These are phyloP conservation scores for Athene noctua DNA, from an alignment of 2,113 vertebrate genomes.

Conservation along the genomic window DNA sequence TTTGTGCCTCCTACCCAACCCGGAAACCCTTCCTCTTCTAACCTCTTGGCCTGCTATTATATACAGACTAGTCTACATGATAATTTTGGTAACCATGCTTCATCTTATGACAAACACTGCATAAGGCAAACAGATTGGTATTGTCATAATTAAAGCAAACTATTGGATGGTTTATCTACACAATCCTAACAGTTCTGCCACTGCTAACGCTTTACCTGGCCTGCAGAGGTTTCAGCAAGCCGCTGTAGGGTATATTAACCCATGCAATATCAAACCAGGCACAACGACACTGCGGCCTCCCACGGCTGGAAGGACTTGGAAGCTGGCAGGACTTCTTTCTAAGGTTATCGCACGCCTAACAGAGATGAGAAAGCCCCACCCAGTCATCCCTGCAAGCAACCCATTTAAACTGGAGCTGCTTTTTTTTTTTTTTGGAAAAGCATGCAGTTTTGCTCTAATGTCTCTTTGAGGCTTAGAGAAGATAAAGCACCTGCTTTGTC, in stretches of 20 bases:
- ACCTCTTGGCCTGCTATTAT: slow-evolving; percentile 53
- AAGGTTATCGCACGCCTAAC: not conserved
- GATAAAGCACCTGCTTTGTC: not conserved
- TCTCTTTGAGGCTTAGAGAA: not conserved
- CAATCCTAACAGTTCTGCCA: slow-evolving; percentile 2
- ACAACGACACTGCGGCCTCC: rapidly evolving
- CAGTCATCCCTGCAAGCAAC: not conserved
- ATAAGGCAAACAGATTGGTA: slow-evolving; percentile 21
- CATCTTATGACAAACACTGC: slow-evolving; percentile 44
- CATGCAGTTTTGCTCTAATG: not conserved
- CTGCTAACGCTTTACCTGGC: not conserved
- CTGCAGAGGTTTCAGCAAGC: not conserved
- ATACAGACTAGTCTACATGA: not conserved
- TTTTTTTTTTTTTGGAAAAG: not conserved
- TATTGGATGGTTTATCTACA: slow-evolving; percentile 3
- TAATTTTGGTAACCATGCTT: slow-evolving; percentile 54
- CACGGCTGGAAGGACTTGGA: not conserved
- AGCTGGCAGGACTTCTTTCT: not conserved
- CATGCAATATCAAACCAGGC: not conserved
- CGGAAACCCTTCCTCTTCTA: slow-evolving; percentile 39
- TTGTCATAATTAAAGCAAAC: slow-evolving; percentile 23
- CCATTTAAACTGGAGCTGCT: not conserved
- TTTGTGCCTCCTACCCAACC: slow-evolving; percentile 36
- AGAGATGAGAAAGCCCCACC: not conserved
- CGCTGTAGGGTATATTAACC: not conserved